phyloP scores from a whole-genome alignment of 2,888 invertebrate genomes.

The Tenthredo livida region DNA sequence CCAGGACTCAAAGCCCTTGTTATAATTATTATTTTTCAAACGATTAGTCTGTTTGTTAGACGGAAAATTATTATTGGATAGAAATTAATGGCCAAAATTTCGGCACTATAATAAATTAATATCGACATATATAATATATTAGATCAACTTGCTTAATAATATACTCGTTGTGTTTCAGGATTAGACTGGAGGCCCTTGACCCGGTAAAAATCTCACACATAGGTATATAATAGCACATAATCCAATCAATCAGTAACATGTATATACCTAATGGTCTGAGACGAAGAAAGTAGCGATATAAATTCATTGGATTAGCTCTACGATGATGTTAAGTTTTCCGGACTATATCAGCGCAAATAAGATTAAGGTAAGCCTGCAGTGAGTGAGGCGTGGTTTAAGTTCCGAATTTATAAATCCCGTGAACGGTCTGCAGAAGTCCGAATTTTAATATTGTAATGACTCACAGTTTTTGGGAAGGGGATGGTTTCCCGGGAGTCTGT shows the following conservation, averaged over 20 bases:
- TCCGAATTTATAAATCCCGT: too few species aligned
- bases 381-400: too few species aligned
- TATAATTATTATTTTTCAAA: too few species aligned
- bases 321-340: not conserved
- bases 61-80: not conserved
- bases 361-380: conserved; percentile 1
- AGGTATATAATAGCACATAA: not conserved
- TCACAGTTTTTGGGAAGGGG: too few species aligned
- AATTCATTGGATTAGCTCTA: not conserved
- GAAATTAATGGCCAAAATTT: not conserved
- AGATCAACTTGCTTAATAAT: not conserved
- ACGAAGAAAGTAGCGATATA: not conserved
- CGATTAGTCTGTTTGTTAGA: too few species aligned
- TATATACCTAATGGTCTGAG: not conserved
- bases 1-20: too few species aligned
- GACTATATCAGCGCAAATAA: not conserved
- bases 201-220: not conserved
- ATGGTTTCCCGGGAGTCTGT: too few species aligned
- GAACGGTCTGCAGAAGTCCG: too few species aligned
- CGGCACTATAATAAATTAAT: not conserved
- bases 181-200: not conserved
- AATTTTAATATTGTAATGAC: too few species aligned
- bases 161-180: not conserved
- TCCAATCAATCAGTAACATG: not conserved
- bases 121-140: too few species aligned